These are phyloP conservation scores for Holothuria leucospilota DNA, from an alignment of 53 echinoderm and acorn worm genomes.

Conservation along the genomic window DNA sequence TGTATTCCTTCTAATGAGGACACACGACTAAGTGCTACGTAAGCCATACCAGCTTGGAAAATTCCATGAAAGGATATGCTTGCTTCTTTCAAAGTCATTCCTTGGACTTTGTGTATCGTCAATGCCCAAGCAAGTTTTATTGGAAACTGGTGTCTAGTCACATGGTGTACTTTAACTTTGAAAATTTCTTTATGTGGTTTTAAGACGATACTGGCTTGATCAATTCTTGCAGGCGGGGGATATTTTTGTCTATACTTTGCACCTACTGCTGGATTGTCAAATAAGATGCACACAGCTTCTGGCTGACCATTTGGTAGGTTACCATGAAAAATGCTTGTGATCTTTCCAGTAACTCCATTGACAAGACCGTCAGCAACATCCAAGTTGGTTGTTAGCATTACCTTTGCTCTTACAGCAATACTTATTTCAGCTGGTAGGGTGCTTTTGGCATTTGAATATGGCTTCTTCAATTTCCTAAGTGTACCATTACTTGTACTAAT, in stretches of 20 bases:
- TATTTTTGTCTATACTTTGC: conserved; percentile 18
- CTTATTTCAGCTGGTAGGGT: conserved; percentile 7
- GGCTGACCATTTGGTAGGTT: conserved; percentile 36
- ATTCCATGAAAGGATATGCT: conserved; percentile 27
- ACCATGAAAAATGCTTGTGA: neutral
- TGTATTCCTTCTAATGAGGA: neutral
- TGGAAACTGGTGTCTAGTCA: conserved; percentile 43
- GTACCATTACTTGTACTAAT: conserved; percentile 6
- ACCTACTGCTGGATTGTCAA: conserved; percentile 52
- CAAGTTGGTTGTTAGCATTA: conserved; percentile 35
- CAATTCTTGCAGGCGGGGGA: conserved; percentile 23
- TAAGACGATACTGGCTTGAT: conserved; percentile 13
- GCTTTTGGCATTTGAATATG: neutral
- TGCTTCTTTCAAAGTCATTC: conserved; percentile 29
- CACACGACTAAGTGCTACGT: conserved; percentile 33
- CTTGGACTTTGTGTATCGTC: conserved; percentile 39
- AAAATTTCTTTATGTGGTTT: conserved; percentile 42
- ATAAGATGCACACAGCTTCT: conserved; percentile 38
- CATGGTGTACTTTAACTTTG: neutral
- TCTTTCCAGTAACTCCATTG: conserved; percentile 36
- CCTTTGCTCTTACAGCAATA: conserved; percentile 54
- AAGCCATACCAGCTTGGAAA: conserved; percentile 34
- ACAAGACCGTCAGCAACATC: conserved; percentile 35
- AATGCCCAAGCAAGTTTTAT: conserved; percentile 56
- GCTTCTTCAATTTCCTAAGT: conserved; percentile 18